Base-by-base conservation (phyloP, 2,797 vertebrate species). In the Heliangelus exortis region DNA sequence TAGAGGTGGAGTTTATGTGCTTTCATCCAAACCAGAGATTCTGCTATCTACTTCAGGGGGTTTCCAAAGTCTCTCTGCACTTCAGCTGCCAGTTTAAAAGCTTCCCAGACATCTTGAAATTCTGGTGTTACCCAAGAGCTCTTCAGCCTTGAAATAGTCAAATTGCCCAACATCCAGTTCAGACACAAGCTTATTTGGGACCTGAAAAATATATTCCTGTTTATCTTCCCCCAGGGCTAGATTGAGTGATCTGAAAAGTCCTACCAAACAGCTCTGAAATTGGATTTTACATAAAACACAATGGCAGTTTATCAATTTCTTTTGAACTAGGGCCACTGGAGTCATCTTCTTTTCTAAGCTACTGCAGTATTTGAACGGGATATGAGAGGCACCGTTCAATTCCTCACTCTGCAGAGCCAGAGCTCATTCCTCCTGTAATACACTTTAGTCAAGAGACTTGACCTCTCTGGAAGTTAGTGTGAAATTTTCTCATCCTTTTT, bases 211-310 rank as follows among this genome's bases (percentile, higher is more conserved):
- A 61, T 6, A 4, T 67, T 92, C 33, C 67, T 84, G 36, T 75
- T 85, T 91, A 55, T 73, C 79, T 90, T 66, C 41, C 63, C 26
- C 19, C 6, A 69, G 55, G 48, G 22, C 22, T 73, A 14, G 10
- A 87, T 86, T 66, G 51, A 85, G n/a, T 1, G 2, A 43, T 55
- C 74, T 48, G 62, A 87, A 91, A 90, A 86, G 78, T 76, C 65
- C 31, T 61, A 36, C 61, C 29, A 57, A 83, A 88, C 11, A 80
- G 36, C 5, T 74, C 69, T 57, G 54, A 94, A 92, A 87, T 61
- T 85, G 63, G 36, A 77, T 85, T 93, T 95, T 83, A 74, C 78
- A 85, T 71, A 77, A 85, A 93, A 85, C 28, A 82, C 53, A 85
- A 76, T 39, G 41, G 28, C 65, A 89, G 34, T 43, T 89, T 89